Evolutionary conservation across 2,113 vertebrate species (phyloP).

Genomic region (Colistium nudipinnis): DNA sequence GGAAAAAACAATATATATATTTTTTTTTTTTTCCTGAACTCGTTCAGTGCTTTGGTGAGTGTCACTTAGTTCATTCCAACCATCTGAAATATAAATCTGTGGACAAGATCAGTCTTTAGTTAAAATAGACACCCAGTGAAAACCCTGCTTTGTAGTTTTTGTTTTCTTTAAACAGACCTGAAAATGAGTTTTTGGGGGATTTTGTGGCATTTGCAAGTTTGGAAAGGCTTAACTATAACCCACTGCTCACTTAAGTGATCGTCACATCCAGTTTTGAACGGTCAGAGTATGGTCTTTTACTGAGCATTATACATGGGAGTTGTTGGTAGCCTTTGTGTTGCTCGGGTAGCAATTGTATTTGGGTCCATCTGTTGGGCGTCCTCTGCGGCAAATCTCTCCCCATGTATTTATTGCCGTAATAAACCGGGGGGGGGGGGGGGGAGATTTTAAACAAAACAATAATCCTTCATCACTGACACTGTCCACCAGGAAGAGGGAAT

Average conservation of each 20-base stretch:
- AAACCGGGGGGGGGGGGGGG: not conserved
- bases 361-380: not conserved
- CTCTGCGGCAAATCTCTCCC: not conserved
- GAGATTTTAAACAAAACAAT: not conserved
- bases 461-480: constrained; percentile 55
- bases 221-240: no score
- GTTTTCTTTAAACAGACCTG: constrained; percentile 23
- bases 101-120: constrained; percentile 51
- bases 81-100: constrained; percentile 19
- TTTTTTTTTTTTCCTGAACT: not conserved
- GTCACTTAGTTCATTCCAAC: not conserved
- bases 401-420: not conserved
- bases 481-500: constrained; percentile 26
- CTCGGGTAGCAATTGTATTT: not conserved
- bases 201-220: constrained; percentile 17
- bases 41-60: not conserved
- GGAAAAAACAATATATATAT: not conserved
- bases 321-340: not conserved
- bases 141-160: constrained; percentile 52
- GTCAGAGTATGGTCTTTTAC: not conserved
- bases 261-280: constrained; percentile 6
- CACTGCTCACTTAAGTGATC: no score
- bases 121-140: constrained; percentile 42
- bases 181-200: constrained; percentile 28
- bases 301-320: no score